phyloP scores from a whole-genome alignment of 2,113 vertebrate genomes.

The Phalacrocorax aristotelis region DNA sequence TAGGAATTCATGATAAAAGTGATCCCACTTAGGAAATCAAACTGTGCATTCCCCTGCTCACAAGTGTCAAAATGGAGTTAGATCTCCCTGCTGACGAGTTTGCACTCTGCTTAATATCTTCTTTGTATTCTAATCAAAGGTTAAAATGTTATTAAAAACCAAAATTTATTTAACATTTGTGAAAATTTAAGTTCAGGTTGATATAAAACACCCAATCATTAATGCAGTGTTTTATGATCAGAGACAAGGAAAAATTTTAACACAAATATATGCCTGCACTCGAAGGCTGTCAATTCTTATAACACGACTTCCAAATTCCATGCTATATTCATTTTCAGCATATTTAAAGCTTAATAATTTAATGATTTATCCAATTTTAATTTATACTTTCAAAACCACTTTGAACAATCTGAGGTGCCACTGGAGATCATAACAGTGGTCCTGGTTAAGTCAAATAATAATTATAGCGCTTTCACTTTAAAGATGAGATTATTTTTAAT shows the following conservation, averaged over 20 bases:
- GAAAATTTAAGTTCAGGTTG: slow-evolving; percentile 17
- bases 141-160: neutral
- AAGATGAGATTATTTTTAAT: slow-evolving; percentile 81
- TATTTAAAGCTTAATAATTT: slow-evolving; percentile 77
- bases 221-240: slow-evolving; percentile 50
- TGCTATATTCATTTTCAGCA: slow-evolving; percentile 62
- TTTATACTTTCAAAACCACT: slow-evolving; percentile 73
- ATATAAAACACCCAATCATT: slow-evolving; percentile 22
- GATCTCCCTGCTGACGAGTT: neutral
- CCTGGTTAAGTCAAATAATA: slow-evolving; percentile 77
- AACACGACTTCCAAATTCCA: slow-evolving; percentile 65
- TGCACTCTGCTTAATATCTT: neutral
- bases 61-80: neutral
- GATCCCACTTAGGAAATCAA: neutral
- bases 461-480: slow-evolving; percentile 77
- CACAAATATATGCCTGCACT: slow-evolving; percentile 54
- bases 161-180: neutral
- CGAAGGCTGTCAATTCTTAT: slow-evolving; percentile 54
- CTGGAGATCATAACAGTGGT: slow-evolving; percentile 75
- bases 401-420: slow-evolving; percentile 72
- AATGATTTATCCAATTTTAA: slow-evolving; percentile 75
- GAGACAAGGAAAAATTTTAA: slow-evolving; percentile 50
- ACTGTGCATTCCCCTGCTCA: neutral
- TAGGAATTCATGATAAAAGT: neutral
- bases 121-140: neutral